phyloP scores from a whole-genome alignment of 2,113 vertebrate genomes.

The Pantherophis guttatus region DNA sequence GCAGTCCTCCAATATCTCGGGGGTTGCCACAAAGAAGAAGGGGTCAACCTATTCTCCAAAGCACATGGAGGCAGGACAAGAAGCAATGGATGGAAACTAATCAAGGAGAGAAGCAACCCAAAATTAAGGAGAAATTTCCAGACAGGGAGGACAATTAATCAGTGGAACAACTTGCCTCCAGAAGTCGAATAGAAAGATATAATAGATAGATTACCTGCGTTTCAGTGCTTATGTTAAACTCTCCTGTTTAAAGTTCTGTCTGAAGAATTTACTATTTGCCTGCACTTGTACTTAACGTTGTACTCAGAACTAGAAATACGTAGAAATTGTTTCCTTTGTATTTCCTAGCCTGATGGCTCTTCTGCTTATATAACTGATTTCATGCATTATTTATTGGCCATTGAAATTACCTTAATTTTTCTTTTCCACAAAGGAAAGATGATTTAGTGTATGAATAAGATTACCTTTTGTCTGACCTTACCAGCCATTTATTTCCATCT shows the following conservation, averaged over 20 bases:
- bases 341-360: constrained; percentile 16
- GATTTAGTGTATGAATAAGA: constrained; percentile 1
- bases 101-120: not conserved
- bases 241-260: not conserved
- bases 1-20: too few species aligned
- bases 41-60: too few species aligned
- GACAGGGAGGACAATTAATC: too few species aligned
- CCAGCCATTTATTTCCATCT: constrained; percentile 4
- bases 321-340: not conserved
- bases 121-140: not conserved
- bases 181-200: not conserved
- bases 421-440: not conserved
- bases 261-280: not conserved
- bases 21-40: too few species aligned
- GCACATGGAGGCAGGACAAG: too few species aligned
- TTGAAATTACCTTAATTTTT: constrained; percentile 32
- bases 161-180: too few species aligned
- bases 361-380: constrained; percentile 20
- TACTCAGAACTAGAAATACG: not conserved
- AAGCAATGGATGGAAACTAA: not conserved
- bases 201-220: not conserved
- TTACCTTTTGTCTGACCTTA: constrained; percentile 23
- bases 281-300: not conserved
- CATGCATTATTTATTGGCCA: constrained; percentile 22
- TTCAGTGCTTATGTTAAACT: not conserved